Base-by-base conservation (phyloP, 92 coral and sea anemone genomes). In the Parazoanthus swiftii region DNA sequence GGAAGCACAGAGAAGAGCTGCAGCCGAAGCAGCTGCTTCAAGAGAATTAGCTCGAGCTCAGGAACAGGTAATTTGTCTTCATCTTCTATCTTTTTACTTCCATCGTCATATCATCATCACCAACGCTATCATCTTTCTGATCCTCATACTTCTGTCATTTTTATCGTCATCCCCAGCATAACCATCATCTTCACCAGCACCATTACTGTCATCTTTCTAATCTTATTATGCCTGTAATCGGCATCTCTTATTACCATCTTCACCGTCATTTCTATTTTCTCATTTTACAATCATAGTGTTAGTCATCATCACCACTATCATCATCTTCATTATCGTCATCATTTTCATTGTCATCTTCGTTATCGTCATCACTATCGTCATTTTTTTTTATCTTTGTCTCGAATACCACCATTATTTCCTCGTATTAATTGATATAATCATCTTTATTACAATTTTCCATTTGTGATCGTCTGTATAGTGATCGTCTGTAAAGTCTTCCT, bases 11-110 rank as follows among this genome's bases (percentile, higher is more conserved):
- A 89, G 86, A 85, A 85, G 90, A 65, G 88, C 83, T 81, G 91
- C 93, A 4, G 92, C 91, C 43, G 92, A 93, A 86, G 95, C 93
- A 67, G 93, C 93, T 75, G 95, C 95, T 46, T 91, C 93, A 54
- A 95, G 88, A 88, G 95, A 93, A 68, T 91, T 95, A 26, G 95
- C 93, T 58, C 93, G 89, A 77, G 95, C 98, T 20, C 94, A 95
- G 66, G 89, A 93, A 82, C 98, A 93, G 95, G 98, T 94, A 67
- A 13, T 5, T 23, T 25, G 6, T 36, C 7, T 7, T 29, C 1
- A 18, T 56, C 8, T n/a, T 59, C 14, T 59, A 16, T 29, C 15
- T 13, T 44, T 18, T 82, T 9, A 82, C 74, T 43, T 13, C 10
- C 33, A 38, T 81, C 9, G 23, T 35, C 73, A 58, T 35, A 37